A percentile compares a stretch with the other conserved stretches of the same genome.
These are phyloP conservation scores for Yponomeuta sedellus DNA, from an alignment of 2,888 invertebrate genomes.

Conservation along the genomic window DNA sequence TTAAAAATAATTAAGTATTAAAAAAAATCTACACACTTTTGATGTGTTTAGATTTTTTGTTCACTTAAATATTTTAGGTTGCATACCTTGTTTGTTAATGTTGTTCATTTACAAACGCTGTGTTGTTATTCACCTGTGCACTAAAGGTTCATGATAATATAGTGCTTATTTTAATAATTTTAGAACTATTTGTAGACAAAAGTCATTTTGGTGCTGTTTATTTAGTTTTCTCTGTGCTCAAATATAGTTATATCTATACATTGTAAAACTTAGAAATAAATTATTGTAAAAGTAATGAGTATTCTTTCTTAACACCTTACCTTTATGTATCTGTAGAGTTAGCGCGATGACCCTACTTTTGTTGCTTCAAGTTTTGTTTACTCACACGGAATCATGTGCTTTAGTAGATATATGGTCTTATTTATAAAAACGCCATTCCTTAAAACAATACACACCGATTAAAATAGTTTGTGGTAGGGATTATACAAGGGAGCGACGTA, in stretches of 20 bases:
- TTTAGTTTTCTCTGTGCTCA: conserved; percentile 11
- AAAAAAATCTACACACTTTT: background rate
- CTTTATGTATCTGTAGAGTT: background rate
- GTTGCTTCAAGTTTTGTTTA: conserved; percentile 20
- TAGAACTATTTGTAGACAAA: background rate
- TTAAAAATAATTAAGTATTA: background rate
- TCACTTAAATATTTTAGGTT: background rate
- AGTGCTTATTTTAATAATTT: background rate
- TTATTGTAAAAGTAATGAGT: conserved; percentile 20
- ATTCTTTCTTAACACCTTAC: conserved; percentile 33
- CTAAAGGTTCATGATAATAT: background rate
- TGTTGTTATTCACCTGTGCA: background rate
- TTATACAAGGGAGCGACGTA: too few species aligned
- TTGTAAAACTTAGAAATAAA: conserved; percentile 19
- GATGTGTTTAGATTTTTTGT: background rate
- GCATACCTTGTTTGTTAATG: background rate
- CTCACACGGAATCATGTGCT: conserved; percentile 41
- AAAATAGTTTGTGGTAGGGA: too few species aligned
- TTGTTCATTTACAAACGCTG: background rate
- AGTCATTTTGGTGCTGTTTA: conserved; percentile 18
- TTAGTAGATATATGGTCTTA: conserved; percentile 13
- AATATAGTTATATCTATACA: conserved; percentile 12
- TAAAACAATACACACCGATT: too few species aligned
- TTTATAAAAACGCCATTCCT: too few species aligned
- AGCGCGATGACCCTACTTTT: background rate